These are phyloP conservation scores for Polymixis lichenea DNA, from an alignment of 2,888 invertebrate genomes.

Conservation along the genomic window DNA sequence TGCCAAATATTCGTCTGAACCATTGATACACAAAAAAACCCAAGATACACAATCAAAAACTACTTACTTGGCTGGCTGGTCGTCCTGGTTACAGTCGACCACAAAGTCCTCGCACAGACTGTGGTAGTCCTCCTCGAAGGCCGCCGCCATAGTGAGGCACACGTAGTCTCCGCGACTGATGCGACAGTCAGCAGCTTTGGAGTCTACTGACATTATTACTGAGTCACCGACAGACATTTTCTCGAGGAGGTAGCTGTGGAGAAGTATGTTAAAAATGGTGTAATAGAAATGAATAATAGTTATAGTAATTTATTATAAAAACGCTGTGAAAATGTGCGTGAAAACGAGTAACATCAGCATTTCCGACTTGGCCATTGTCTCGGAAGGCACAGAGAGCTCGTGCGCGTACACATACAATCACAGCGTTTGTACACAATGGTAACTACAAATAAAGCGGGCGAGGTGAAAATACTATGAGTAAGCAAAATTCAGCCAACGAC, in stretches of 20 bases:
- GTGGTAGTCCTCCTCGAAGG: constrained; percentile 67
- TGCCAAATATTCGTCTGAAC: no score
- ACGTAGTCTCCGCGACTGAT: constrained; percentile 71
- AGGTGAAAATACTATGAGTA: background rate
- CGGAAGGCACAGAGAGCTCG: no score
- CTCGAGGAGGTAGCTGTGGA: constrained; percentile 77
- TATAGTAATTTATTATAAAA: no score
- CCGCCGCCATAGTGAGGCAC: constrained; percentile 76
- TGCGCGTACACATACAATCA: background rate
- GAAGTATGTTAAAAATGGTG: no score
- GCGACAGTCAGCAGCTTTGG: constrained; percentile 64
- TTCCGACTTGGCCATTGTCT: no score
- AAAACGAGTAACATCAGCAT: no score
- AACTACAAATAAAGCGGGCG: background rate
- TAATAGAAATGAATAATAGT: no score
- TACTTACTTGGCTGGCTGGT: constrained; percentile 71
- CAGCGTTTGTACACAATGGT: background rate
- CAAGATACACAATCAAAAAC: no score
- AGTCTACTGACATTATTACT: constrained; percentile 73
- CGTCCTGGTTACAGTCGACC: constrained; percentile 69
- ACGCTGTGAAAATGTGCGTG: background rate
- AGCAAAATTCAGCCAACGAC: background rate
- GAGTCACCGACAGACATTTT: constrained; percentile 71
- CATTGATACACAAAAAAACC: no score
- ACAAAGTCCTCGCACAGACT: constrained; percentile 74